phyloP scores from a whole-genome alignment of 2,113 vertebrate species.

The Pelusios castaneus region DNA sequence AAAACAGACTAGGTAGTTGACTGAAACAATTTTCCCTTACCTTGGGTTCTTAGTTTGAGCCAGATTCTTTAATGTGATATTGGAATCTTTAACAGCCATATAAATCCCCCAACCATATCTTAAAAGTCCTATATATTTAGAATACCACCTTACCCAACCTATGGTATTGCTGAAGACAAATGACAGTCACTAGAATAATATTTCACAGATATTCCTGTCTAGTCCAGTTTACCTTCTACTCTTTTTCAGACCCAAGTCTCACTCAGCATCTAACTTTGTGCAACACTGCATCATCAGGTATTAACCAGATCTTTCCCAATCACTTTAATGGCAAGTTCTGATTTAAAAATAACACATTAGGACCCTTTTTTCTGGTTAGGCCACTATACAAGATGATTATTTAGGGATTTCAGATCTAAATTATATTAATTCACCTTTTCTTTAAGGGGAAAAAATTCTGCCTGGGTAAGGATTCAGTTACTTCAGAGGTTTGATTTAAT shows the following conservation, averaged over 20 bases:
- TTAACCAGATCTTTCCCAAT: neutral
- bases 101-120: neutral
- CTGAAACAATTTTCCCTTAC: neutral
- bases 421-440: neutral
- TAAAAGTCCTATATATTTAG: neutral
- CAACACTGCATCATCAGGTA: neutral
- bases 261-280: neutral
- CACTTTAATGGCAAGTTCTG: neutral
- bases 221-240: neutral
- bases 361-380: neutral
- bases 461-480: neutral
- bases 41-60: fast-evolving
- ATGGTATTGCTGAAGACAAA: neutral
- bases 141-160: neutral
- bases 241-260: neutral
- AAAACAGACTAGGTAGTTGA: neutral
- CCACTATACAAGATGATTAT: neutral
- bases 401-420: neutral
- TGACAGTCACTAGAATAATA: neutral
- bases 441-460: neutral
- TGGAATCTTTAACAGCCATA: neutral
- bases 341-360: neutral
- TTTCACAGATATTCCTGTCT: neutral
- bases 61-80: neutral
- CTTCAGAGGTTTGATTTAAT: neutral